phyloP scores from a whole-genome alignment of 92 coral and sea anemone species.

The Epizoanthus stellaris region DNA sequence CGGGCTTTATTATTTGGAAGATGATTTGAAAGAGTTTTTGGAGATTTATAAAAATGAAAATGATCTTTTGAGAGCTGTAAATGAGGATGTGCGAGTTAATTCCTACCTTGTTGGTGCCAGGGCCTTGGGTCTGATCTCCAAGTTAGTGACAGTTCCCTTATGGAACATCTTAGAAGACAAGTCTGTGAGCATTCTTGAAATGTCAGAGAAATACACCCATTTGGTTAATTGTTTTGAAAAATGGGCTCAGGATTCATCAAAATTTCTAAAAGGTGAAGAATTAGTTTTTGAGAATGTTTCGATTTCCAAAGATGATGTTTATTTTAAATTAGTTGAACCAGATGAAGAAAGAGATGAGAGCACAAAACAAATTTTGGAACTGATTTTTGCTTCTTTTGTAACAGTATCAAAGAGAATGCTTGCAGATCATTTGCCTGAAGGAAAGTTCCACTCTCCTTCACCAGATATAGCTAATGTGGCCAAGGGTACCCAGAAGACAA shows the following conservation, averaged over 20 bases:
- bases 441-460: slow-evolving; percentile 19
- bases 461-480: background rate
- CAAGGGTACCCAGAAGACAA: slow-evolving; percentile 17
- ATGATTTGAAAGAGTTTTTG: slow-evolving; percentile 18
- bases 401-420: slow-evolving; percentile 16
- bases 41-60: slow-evolving; percentile 14
- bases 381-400: slow-evolving; percentile 12
- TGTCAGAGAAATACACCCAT: slow-evolving; percentile 10
- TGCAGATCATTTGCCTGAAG: slow-evolving; percentile 33
- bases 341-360: slow-evolving; percentile 8
- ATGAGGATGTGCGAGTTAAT: background rate
- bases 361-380: slow-evolving; percentile 10
- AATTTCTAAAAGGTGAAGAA: slow-evolving; percentile 10
- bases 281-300: background rate
- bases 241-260: slow-evolving; percentile 27
- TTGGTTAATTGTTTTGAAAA: background rate
- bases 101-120: slow-evolving; percentile 28
- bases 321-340: slow-evolving; percentile 8
- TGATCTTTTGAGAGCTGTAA: slow-evolving; percentile 25
- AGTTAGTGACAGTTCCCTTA: slow-evolving; percentile 26
- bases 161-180: slow-evolving; percentile 36
- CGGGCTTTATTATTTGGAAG: slow-evolving; percentile 24
- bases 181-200: slow-evolving; percentile 32
- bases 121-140: slow-evolving; percentile 34
- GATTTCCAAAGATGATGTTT: slow-evolving; percentile 9